Evolutionary conservation across 2,113 vertebrate species (phyloP).

Genomic region (Dolichallabes microphthalmus): DNA sequence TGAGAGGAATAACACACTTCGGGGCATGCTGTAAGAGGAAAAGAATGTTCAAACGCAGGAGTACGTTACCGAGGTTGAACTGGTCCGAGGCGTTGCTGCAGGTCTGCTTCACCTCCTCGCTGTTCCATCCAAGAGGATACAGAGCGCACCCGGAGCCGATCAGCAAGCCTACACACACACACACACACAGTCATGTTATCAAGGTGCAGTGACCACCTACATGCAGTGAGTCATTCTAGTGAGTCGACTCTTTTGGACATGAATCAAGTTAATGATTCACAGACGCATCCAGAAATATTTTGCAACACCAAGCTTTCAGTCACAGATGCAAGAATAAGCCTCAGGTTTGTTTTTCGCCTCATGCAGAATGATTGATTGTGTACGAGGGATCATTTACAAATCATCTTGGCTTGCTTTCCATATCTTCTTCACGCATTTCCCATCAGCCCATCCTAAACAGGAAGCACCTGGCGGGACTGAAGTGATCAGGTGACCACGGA

Average conservation of each 20-base stretch:
- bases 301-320: not conserved
- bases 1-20: not conserved
- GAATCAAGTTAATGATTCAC: not conserved
- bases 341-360: not conserved
- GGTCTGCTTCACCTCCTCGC: constrained; percentile 92
- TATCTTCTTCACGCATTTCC: not conserved
- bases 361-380: not conserved
- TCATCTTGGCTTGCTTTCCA: not conserved
- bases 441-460: not conserved
- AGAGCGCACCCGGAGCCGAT: constrained; percentile 93
- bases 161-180: constrained; percentile 79
- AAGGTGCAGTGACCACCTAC: not conserved
- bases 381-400: not conserved
- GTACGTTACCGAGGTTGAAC: constrained; percentile 86
- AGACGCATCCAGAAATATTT: not conserved
- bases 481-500: not conserved
- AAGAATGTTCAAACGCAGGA: not conserved
- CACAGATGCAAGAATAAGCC: not conserved
- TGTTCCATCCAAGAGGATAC: constrained; percentile 96
- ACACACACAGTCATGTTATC: not conserved
- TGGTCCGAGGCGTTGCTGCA: constrained; percentile 91
- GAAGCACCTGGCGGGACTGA: not conserved
- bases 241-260: constrained; percentile 2
- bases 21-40: not conserved
- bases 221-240: not conserved